Evolutionary conservation across 2,888 invertebrate genomes (phyloP), one percentile per base, ranked within the genome.

Genomic region (Meteorus cinctellus): DNA sequence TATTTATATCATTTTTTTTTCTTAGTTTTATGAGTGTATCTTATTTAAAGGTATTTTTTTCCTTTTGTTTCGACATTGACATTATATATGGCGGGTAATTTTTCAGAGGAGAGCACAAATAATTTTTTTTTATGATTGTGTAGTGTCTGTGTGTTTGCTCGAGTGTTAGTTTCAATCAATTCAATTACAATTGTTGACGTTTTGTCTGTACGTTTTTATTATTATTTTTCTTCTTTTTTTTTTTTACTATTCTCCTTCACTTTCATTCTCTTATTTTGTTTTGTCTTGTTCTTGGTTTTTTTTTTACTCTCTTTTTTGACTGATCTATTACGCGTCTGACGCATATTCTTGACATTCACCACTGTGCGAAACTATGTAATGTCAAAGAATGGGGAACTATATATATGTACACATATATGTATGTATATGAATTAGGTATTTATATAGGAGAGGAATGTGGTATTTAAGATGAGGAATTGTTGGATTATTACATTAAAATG

Each of bases 331-430:
- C 69, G 19, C 19, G n/a, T 6, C 70, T 77, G 76, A 80, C 79
- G 75, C 75, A 79, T 79, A 82, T 72, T 8, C 66, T 81, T 81
- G 76, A 80, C 82, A 80, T 77, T 79, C 72, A 82, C 80, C 80
- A 81, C 75, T 73, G 73, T 76, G 79, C 62, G 70, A 74, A 59
- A 74, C 68, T 77, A 75, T 75, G 71, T 74, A 65, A 69, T 70
- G 68, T 10, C 48, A 68, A 48, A 67, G 60, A 51, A 41, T 63
- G 5, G 45, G 34, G 69, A 55, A 19, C 55, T 19, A n/a, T 16
- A 31, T 55, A 27, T 62, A 59, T 29, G 27, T 48, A 51, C 59
- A 51, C 29, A 59, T 51, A 55, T 19, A 55, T 55, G 24, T 8
- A 55, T 55, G n/a, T 19, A 19, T 55, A 55, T 55, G 5, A 6